Conservation (phyloP, 2,888 invertebrate genomes). For the Plebejus anna region DNA sequence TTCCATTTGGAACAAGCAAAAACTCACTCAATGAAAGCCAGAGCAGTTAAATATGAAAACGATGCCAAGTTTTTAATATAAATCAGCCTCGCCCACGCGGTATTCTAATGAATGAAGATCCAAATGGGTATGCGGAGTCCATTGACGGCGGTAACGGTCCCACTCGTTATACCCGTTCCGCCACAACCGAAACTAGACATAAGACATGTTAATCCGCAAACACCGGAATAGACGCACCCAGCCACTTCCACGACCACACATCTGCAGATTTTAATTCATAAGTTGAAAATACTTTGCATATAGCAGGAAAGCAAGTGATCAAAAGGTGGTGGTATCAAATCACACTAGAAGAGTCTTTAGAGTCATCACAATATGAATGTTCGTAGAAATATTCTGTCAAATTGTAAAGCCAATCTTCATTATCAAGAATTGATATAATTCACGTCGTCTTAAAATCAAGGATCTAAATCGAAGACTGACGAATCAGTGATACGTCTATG, state of each 20-base stretch:
- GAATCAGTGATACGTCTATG: background rate
- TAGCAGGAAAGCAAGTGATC: too few relatives aligned
- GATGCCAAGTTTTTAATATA: conserved; percentile 18
- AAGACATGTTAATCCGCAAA: conserved; percentile 10
- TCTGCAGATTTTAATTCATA: background rate
- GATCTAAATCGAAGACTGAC: too few relatives aligned
- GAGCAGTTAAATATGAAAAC: conserved; percentile 8
- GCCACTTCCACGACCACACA: background rate
- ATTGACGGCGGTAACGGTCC: conserved; percentile 22
- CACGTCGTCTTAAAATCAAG: too few relatives aligned
- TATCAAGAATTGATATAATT: too few relatives aligned
- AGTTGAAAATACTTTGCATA: too few relatives aligned
- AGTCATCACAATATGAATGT: too few relatives aligned
- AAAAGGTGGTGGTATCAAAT: too few relatives aligned
- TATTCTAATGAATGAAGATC: conserved; percentile 14
- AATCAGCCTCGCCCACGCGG: conserved; percentile 19
- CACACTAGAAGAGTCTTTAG: too few relatives aligned
- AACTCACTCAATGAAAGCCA: conserved; percentile 8
- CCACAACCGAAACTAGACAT: conserved; percentile 18
- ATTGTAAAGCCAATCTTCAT: too few relatives aligned
- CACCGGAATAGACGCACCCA: background rate
- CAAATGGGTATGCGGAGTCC: conserved; percentile 11
- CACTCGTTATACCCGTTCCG: conserved; percentile 9
- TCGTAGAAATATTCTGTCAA: too few relatives aligned
- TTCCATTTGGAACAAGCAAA: conserved; percentile 6